Evolutionary conservation across 2,888 invertebrate species (phyloP).

Genomic region (Stegophylla sp.): DNA sequence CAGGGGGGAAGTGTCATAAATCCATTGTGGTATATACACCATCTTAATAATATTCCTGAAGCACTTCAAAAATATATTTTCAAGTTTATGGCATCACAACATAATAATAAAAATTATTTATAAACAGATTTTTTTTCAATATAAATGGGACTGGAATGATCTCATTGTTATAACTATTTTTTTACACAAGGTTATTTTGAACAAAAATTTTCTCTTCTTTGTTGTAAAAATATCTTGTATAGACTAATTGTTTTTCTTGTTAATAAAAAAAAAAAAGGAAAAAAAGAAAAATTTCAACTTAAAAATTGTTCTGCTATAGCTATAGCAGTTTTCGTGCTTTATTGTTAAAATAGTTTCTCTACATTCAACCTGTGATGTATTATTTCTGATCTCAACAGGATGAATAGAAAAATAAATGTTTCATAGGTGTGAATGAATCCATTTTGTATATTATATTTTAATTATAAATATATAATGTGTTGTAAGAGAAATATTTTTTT

Average conservation of each 20-base stretch:
- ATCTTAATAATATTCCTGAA: neutral
- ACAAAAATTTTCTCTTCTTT: slow-evolving; percentile 56
- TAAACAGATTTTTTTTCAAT: slow-evolving; percentile 41
- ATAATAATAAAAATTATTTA: slow-evolving; percentile 5
- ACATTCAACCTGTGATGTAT: slow-evolving; percentile 53
- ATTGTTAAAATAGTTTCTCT: slow-evolving; percentile 42
- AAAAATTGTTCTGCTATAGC: slow-evolving; percentile 37
- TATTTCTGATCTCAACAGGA: slow-evolving; percentile 53
- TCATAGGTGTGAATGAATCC: slow-evolving; percentile 31
- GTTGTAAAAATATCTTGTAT: slow-evolving; percentile 57
- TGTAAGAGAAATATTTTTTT: slow-evolving; percentile 51
- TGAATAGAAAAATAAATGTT: slow-evolving; percentile 31
- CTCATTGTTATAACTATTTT: slow-evolving; percentile 59
- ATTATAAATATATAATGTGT: slow-evolving; percentile 25
- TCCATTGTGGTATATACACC: neutral
- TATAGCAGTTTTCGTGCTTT: slow-evolving; percentile 30
- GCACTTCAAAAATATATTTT: slow-evolving; percentile 1
- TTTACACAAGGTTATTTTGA: slow-evolving; percentile 59
- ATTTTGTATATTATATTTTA: slow-evolving; percentile 47
- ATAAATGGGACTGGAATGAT: slow-evolving; percentile 58
- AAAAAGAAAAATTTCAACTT: slow-evolving; percentile 1
- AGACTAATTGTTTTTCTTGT: slow-evolving; percentile 57
- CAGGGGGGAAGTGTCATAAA: neutral
- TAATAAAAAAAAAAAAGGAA: slow-evolving; percentile 15
- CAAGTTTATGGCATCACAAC: slow-evolving; percentile 40